phyloP scores from a whole-genome alignment of 2,113 vertebrate genomes.

The Rhinoderma darwinii region DNA sequence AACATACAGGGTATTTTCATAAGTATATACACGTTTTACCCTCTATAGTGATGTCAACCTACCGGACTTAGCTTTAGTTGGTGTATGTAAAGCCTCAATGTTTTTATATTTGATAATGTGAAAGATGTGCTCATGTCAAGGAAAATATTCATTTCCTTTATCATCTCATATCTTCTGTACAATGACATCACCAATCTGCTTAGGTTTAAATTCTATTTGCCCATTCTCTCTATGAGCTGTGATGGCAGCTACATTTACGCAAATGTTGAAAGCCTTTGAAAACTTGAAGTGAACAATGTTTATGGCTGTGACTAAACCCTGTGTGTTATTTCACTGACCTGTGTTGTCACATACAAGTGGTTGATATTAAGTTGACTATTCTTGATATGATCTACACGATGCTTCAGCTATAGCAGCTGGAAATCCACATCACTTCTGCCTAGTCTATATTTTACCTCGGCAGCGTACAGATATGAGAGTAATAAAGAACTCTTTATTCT shows the following conservation, averaged over 20 bases:
- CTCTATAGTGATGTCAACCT: too few species aligned
- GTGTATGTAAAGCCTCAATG: not conserved
- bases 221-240: not conserved
- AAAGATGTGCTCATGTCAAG: too few species aligned
- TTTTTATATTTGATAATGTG: too few species aligned
- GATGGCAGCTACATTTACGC: not conserved
- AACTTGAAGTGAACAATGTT: not conserved
- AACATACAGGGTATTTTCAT: too few species aligned
- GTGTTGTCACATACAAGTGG: too few species aligned
- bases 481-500: not conserved
- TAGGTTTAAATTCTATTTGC: too few species aligned
- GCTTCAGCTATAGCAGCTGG: not conserved
- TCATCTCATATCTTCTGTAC: too few species aligned
- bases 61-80: not conserved
- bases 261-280: not conserved
- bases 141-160: too few species aligned
- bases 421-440: not conserved
- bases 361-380: not conserved
- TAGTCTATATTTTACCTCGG: slow-evolving; percentile 12
- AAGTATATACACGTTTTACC: too few species aligned
- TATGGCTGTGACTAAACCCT: not conserved
- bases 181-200: too few species aligned
- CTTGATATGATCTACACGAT: not conserved
- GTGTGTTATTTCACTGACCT: not conserved
- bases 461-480: not conserved